Percentiles rank a stretch among this genome's conserved stretches.
Conservation (phyloP, 2,888 invertebrate species). For the Phorcus lineatus region DNA sequence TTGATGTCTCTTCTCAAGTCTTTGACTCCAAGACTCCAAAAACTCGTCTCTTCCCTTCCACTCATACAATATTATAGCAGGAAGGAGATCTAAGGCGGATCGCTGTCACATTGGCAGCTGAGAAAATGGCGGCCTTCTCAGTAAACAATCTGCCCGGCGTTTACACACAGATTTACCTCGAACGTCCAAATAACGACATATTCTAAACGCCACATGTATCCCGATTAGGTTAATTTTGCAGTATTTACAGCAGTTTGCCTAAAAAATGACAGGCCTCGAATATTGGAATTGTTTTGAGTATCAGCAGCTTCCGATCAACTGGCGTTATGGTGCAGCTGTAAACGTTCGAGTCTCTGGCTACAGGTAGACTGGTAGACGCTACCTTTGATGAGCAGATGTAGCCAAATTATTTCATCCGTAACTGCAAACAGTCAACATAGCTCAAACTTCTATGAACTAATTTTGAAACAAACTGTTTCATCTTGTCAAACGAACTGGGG, state of each 20-base stretch:
- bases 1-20: too few species aligned
- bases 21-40: background rate
- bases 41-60: background rate
- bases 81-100: background rate
- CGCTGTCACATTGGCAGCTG: background rate
- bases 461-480: background rate
- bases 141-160: constrained; percentile 3
- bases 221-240: background rate
- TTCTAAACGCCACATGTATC: background rate
- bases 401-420: too few species aligned
- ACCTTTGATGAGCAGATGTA: too few species aligned
- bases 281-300: background rate
- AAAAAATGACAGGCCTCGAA: background rate
- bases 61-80: constrained; percentile 11
- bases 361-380: too few species aligned
- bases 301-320: background rate
- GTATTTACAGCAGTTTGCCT: background rate
- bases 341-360: too few species aligned
- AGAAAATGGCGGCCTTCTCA: background rate
- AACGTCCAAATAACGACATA: background rate
- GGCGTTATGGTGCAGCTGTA: too few species aligned
- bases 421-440: too few species aligned
- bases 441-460: too few species aligned
- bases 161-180: background rate
- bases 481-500: constrained; percentile 6